Conservation (phyloP, 2,888 invertebrate species). For the Disparrhopalites patrizii region DNA sequence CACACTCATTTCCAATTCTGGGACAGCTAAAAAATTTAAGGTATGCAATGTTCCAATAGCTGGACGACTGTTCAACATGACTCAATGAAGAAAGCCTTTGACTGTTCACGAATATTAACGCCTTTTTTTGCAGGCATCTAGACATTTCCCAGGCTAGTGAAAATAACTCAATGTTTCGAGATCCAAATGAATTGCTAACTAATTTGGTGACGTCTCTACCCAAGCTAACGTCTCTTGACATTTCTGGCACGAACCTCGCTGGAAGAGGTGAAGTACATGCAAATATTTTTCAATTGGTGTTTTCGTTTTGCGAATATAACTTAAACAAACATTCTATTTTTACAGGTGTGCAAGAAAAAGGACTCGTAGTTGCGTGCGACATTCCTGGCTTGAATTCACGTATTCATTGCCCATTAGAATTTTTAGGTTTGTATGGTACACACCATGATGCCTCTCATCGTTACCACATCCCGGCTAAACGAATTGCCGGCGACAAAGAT, state of each 20-base stretch:
- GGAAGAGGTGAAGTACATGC: conserved; percentile 62
- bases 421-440: conserved; percentile 87
- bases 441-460: conserved; percentile 83
- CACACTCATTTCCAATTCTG: conserved; percentile 54
- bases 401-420: conserved; percentile 73
- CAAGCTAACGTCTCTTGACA: conserved; percentile 76
- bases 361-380: conserved; percentile 56
- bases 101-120: neutral
- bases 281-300: neutral
- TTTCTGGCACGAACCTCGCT: conserved; percentile 93
- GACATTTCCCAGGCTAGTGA: conserved; percentile 68
- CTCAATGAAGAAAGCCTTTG: neutral
- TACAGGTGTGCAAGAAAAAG: conserved; percentile 27
- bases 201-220: conserved; percentile 70
- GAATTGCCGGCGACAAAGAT: conserved; percentile 88
- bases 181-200: conserved; percentile 69
- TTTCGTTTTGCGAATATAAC: neutral
- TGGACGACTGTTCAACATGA: neutral
- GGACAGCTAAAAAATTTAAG: conserved; percentile 55
- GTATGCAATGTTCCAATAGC: conserved; percentile 50
- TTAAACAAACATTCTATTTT: neutral
- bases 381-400: conserved; percentile 76
- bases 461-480: conserved; percentile 53
- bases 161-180: conserved; percentile 58
- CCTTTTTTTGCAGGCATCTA: conserved; percentile 62